Conservation (phyloP, 2,113 vertebrate species). For the Psophia crepitans region DNA sequence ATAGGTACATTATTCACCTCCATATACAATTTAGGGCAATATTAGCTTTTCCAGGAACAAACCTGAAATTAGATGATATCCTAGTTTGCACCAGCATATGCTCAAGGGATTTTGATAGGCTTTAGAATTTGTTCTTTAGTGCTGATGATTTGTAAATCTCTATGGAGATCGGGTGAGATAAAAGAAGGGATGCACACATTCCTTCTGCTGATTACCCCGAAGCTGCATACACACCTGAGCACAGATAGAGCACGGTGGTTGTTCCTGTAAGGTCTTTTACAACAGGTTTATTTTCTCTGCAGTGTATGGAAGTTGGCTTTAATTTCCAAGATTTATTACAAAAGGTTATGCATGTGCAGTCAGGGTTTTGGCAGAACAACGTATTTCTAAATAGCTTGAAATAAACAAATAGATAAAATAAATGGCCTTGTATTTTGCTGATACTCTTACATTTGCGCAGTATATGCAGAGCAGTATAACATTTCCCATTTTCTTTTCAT, state of each 20-base stretch:
- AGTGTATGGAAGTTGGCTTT: not conserved
- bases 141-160: not conserved
- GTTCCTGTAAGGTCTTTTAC: not conserved
- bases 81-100: not conserved
- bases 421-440: not conserved
- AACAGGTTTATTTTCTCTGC: not conserved
- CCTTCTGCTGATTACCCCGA: not conserved
- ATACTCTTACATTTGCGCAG: not conserved
- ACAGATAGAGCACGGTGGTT: not conserved
- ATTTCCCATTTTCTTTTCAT: not conserved
- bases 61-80: not conserved
- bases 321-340: not conserved
- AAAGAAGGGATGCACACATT: not conserved
- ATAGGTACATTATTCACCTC: not conserved
- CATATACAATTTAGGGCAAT: not conserved
- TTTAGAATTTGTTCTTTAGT: not conserved
- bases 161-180: not conserved
- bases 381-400: not conserved
- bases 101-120: not conserved
- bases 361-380: not conserved
- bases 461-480: not conserved
- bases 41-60: not conserved
- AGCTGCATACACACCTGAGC: not conserved
- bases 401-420: slow-evolving; percentile 25
- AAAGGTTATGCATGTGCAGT: not conserved